These are phyloP conservation scores for Spodoptera littoralis DNA, from an alignment of 2,888 invertebrate genomes.

Conservation along the genomic window DNA sequence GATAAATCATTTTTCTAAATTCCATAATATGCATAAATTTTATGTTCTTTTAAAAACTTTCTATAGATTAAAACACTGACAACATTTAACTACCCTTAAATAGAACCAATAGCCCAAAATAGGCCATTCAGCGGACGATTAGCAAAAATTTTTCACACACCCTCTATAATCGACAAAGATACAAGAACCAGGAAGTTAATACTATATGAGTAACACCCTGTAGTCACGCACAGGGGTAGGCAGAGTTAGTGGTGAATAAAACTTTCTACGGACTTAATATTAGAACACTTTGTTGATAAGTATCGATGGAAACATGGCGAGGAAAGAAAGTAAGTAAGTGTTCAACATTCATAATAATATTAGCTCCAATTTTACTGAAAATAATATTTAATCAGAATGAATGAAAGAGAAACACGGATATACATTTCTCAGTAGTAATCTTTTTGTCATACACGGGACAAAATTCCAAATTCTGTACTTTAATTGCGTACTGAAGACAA, in stretches of 20 bases:
- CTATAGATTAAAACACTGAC: too few species aligned
- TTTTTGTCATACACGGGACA: too few species aligned
- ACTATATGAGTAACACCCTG: slow-evolving; percentile 27
- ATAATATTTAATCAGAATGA: neutral
- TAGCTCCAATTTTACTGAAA: neutral
- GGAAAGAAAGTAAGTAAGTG: neutral
- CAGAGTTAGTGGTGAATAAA: slow-evolving; percentile 16
- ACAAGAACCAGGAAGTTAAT: slow-evolving; percentile 41
- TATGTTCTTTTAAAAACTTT: too few species aligned
- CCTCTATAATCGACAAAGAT: slow-evolving; percentile 28
- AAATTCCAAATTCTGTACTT: too few species aligned
- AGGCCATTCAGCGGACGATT: slow-evolving; percentile 10
- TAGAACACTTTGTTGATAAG: slow-evolving; percentile 13
- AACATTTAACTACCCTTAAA: neutral
- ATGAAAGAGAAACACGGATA: too few species aligned
- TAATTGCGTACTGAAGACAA: too few species aligned
- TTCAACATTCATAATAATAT: neutral
- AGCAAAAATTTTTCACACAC: slow-evolving; percentile 17
- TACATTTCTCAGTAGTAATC: too few species aligned
- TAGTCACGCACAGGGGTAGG: slow-evolving; percentile 41
- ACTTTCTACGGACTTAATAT: slow-evolving; percentile 8
- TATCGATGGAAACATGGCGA: slow-evolving; percentile 4
- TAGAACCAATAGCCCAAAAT: slow-evolving; percentile 7
- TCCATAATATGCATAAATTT: too few species aligned
- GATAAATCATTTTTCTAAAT: too few species aligned